Percentiles rank a stretch among this genome's conserved stretches.
These are phyloP conservation scores for Cynopterus brachyotis DNA, from an alignment of 2,113 vertebrate genomes.

Conservation along the genomic window DNA sequence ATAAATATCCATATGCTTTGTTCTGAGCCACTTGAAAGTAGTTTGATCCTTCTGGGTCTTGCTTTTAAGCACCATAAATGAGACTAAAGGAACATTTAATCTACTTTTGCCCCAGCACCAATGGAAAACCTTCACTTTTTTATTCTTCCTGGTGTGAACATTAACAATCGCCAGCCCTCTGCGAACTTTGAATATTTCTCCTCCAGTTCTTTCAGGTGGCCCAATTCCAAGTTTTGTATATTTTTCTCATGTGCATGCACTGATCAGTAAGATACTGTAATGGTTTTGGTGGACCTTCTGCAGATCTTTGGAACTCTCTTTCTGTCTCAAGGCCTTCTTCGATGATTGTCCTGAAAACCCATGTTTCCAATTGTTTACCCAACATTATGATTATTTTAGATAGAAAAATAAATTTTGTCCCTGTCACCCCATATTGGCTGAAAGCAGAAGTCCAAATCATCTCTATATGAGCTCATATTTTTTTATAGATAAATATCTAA, in stretches of 20 bases:
- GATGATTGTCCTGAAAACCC: neutral
- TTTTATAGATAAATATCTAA: neutral
- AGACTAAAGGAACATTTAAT: neutral
- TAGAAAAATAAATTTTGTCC: neutral
- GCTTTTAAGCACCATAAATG: neutral
- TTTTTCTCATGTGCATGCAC: neutral
- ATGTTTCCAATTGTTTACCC: neutral
- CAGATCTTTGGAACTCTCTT: neutral
- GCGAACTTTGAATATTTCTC: neutral
- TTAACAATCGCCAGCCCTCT: too few species aligned
- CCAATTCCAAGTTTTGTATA: fast-evolving
- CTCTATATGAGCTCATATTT: neutral
- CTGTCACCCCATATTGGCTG: neutral
- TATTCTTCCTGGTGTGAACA: neutral
- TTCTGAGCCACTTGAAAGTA: neutral
- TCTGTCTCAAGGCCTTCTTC: neutral
- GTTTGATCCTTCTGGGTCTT: neutral
- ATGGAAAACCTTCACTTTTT: neutral
- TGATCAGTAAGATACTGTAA: neutral
- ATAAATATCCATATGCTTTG: neutral
- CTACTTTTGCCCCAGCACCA: neutral
- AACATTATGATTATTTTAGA: neutral
- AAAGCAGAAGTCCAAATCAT: neutral
- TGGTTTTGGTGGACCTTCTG: neutral
- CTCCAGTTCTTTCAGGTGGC: neutral